These are phyloP conservation scores for Diarsia mendica DNA, from an alignment of 2,888 invertebrate genomes.

Conservation along the genomic window DNA sequence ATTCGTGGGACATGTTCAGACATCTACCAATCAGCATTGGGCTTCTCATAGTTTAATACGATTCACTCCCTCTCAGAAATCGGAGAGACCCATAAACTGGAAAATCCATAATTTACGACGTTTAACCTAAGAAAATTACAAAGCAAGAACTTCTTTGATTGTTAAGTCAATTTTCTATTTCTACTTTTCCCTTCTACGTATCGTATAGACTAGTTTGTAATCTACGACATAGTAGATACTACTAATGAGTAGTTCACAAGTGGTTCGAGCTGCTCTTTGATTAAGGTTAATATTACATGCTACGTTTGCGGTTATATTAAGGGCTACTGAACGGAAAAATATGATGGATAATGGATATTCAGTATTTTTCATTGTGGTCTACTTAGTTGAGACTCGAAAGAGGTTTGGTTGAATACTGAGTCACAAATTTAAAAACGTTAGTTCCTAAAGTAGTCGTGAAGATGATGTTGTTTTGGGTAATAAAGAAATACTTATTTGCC, in stretches of 20 bases:
- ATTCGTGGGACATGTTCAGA: not conserved
- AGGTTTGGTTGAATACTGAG: not conserved
- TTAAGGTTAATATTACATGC: constrained; percentile 20
- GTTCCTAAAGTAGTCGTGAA: not conserved
- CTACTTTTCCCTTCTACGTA: constrained; percentile 8
- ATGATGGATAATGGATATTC: not conserved
- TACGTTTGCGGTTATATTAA: not conserved
- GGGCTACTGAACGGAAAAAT: constrained; percentile 3
- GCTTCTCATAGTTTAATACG: not conserved
- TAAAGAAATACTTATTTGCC: not conserved
- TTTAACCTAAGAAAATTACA: constrained; percentile 17
- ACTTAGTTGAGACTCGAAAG: not conserved
- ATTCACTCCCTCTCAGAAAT: not conserved
- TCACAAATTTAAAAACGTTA: not conserved
- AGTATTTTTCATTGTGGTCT: not conserved
- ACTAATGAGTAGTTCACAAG: constrained; percentile 27
- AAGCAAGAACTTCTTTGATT: constrained; percentile 10
- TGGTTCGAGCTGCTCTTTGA: constrained; percentile 33
- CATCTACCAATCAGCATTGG: not conserved
- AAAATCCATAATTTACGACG: constrained; percentile 23
- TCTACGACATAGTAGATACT: constrained; percentile 5
- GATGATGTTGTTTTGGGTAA: not conserved
- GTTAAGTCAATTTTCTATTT: constrained; percentile 31
- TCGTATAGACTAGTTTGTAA: constrained; percentile 29
- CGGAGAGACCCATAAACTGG: not conserved